Base-by-base conservation (phyloP, 2,797 vertebrate genomes). In the Anabacerthia variegaticeps region DNA sequence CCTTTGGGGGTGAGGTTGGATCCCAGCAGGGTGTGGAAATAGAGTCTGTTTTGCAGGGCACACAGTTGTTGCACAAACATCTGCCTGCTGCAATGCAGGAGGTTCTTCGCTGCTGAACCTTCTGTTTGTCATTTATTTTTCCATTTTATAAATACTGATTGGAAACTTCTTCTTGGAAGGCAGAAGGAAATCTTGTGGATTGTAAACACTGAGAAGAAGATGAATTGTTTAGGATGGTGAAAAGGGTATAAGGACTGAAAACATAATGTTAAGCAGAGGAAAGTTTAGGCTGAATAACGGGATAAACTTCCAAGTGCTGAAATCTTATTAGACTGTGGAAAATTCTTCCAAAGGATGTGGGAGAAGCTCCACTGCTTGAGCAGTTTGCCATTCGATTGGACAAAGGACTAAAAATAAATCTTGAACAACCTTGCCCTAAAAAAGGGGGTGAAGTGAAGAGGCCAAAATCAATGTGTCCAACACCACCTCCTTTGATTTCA, bases 101-200 rank as follows among this genome's bases (percentile, higher is more conserved):
- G 95, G 82, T 81, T 95, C 92, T 68, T 75, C 95, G 89, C 89
- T 81, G 20, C 94, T 74, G 79, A 93, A 88, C 85, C 93, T 96
- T 95, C 95, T 97, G 96, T 96, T 97, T 97, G 95, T 96, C 95
- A 96, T 97, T 97, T 97, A 93, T 97, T 97, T 97, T 97, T 97
- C 97, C 97, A 97, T 94, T 93, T 96, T 96, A 97, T 68, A 90
- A 97, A 97, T 95, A 85, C 96, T 67, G 92, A 97, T 96, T 96
- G 97, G 97, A 97, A 97, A 97, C 91, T 93, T 88, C 95, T 97
- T 92, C 89, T 97, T 97, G 97, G 96, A 97, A 97, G 87, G 88
- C 91, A 88, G 91, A 77, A 92, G 91, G 96, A 97, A 96, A 95
- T 85, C 91, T 97, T 79, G 88, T 89, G 95, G 95, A 97, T 95